Base-by-base conservation (phyloP, 2,797 vertebrate species). In the Podarcis siculus region DNA sequence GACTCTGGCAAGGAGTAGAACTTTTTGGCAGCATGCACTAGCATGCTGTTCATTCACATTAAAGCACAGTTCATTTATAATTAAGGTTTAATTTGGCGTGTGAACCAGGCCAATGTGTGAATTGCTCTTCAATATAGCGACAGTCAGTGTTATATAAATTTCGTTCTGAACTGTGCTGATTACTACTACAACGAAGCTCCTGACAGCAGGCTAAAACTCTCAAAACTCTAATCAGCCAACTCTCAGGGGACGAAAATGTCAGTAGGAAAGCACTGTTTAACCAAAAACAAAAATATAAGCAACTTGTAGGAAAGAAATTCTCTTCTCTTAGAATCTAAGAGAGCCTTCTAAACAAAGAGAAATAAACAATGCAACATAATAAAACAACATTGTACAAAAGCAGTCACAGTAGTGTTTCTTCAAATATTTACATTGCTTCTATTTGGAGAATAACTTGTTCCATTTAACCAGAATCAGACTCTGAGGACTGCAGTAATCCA, bases 341-440 rank as follows among this genome's bases (percentile, higher is more conserved):
- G 25, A 30, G 76, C 49, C 87, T 91, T 92, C 89, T 82, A 94
- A 94, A 94, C 92, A 92, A 92, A 94, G 88, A 86, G 83, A n/a
- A 64, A 79, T 10, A 76, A 95, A 91, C 42, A 93, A 75, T 88
- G 83, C 91, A 83, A 94, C 93, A 88, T 64, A 82, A 88, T 89
- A 90, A 64, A 21, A 73, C 17, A 37, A 7, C n/a, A 19, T 15
- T 25, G 87, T 27, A 79, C 30, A 49, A 90, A 93, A 91, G 83
- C 79, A 88, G 76, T 91, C 91, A 27, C 88, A 90, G 87, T 85
- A 81, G 87, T 73, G 79, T 83, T 90, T 89, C 94, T 92, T 93
- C 89, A 94, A 95, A 94, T 93, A 95, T 95, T 94, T 94, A 94
- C 92, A 86, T 92, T 92, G 91, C 93, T 94, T 80, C 92, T 94